phyloP scores from a whole-genome alignment of 2,888 invertebrate species.

The Ectobius pallidus region DNA sequence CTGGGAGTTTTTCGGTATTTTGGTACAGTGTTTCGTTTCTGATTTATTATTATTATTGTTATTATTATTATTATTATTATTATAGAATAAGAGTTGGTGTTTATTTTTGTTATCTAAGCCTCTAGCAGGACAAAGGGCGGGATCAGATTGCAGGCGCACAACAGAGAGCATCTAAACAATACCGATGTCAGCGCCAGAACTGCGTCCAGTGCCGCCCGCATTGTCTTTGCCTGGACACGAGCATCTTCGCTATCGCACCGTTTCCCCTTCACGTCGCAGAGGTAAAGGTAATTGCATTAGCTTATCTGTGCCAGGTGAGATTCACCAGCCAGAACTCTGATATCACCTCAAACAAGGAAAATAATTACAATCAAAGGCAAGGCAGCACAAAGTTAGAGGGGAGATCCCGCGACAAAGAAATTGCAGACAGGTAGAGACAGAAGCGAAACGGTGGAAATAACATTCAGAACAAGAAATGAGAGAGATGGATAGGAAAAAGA shows the following conservation, averaged over 20 bases:
- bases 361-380: no score
- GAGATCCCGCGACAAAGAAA: neutral
- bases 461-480: neutral
- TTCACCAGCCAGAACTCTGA: no score
- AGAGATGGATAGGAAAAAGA: neutral
- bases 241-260: neutral
- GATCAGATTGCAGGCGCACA: neutral
- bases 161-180: neutral
- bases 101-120: no score
- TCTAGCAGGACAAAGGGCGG: no score
- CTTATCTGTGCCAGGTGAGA: no score
- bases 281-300: constrained; percentile 4
- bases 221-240: neutral
- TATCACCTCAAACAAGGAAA: no score
- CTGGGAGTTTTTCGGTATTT: no score
- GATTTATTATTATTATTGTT: no score
- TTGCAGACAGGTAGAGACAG: neutral
- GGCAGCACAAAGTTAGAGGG: no score
- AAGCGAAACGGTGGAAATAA: neutral
- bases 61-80: no score
- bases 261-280: constrained; percentile 17
- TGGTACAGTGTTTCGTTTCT: no score
- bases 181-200: neutral
- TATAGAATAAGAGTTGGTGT: no score
- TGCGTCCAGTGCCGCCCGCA: neutral